Percentiles rank a stretch among this genome's conserved stretches.
phyloP scores from a whole-genome alignment of 1,140 invertebrate species.

The Bombus difficillimus region DNA sequence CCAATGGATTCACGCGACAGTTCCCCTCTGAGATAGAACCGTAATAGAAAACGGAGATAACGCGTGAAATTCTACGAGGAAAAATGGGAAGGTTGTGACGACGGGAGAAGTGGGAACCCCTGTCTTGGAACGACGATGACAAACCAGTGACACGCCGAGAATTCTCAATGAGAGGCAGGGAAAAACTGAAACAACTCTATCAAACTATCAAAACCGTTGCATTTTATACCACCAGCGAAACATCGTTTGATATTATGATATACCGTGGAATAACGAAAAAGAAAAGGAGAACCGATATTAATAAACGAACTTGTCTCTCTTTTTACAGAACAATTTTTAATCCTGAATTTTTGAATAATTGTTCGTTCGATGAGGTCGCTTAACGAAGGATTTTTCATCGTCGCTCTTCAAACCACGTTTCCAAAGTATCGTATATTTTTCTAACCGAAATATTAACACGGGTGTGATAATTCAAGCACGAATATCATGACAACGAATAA shows the following conservation, averaged over 20 bases:
- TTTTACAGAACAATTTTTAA: background rate
- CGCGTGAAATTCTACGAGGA: background rate
- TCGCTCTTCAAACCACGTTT: background rate
- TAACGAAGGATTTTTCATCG: background rate
- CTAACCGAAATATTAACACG: background rate
- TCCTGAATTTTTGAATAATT: background rate
- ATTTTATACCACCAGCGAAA: background rate
- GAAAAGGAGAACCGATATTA: background rate
- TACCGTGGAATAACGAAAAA: background rate
- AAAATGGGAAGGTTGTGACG: background rate
- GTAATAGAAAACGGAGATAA: background rate
- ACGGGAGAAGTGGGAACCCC: background rate
- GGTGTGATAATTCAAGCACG: background rate
- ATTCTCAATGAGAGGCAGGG: background rate
- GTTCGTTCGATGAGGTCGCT: background rate
- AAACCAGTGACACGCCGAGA: background rate
- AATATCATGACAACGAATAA: background rate
- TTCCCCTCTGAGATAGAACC: background rate
- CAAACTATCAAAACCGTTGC: background rate
- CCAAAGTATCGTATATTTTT: background rate
- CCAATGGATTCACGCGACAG: background rate
- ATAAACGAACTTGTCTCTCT: no score
- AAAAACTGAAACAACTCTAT: constrained; percentile 1
- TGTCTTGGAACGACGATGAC: constrained; percentile 4
- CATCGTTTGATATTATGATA: background rate